Evolutionary conservation across 1,140 invertebrate species (phyloP), one percentile per base, ranked within the genome.

Genomic region (Gryllus bimaculatus): DNA sequence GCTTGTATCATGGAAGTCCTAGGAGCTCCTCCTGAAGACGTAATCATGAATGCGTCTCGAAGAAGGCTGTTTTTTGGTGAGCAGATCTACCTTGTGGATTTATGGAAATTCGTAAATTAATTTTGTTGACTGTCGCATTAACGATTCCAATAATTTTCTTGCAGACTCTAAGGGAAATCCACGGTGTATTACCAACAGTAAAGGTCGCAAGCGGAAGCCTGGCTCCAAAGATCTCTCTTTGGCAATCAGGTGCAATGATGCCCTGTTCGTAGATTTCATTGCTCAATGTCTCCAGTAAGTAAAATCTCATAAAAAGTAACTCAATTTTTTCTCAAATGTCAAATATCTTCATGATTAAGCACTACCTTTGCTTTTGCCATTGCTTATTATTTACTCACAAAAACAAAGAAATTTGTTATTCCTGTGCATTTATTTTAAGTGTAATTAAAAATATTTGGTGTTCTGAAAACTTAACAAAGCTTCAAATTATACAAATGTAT

Each of bases 1-100:
- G 96, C 97, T 74, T 97, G 97, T 86, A 96, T 99, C 81, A 98
- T 99, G 93, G 98, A 99, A 88, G 90, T 99, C 74, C 88, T 98
- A 48, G 96, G 96, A 18, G 89, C 94, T 82, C 98, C 98, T 18
- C 94, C 96, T 8, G 92, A 96, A 80, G 90, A 93, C 82, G 89
- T 96, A 78, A 91, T 96, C 74, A 89, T 90, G 77, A 90, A 91
- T 79, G 94, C 95, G 20, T 92, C 94, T 4, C 88, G 95, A 84
- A 91, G 93, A 84, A 90, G 94, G 81, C 88, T 96, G 79, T 96
- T 96, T 87, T 96, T 96, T 85, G 93, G 93, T 94, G 83, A 87
- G 86, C 82, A 39, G n/a, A 39, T 2, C 26, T 39, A 39, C 5
- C 26, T 39, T 39, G 26, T 39, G 26, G 26, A 39, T 20, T 21